Evolutionary conservation across 2,888 invertebrate genomes (phyloP), one percentile per base, ranked within the genome.

Genomic region (Myathropa florea): DNA sequence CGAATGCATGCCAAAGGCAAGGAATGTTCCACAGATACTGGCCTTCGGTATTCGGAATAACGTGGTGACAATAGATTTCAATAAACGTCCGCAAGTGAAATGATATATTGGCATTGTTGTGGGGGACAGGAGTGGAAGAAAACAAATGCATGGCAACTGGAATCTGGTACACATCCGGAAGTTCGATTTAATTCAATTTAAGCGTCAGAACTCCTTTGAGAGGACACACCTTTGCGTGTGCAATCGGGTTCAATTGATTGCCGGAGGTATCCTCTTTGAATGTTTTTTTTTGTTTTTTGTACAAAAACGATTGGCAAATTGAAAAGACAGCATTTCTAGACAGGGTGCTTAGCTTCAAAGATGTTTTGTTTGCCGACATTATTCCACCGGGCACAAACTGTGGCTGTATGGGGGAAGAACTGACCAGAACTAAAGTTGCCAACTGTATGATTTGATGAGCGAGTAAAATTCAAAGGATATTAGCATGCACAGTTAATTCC

Each of bases 1-100:
- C 68, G 67, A 83, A 46, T 79, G 83, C 80, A 83, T 61, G 68
- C 61, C 60, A 53, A 30, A 63, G 30, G 57, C 46, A 12, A 83
- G 75, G 80, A 83, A 83, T 83, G 65, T 65, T 59, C 70, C 68
- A 71, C 80, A 80, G 70, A 75, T 53, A 83, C 63, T 65, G 46
- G 68, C 21, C 24, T 64, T 61, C 65, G 46, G 28, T 64, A 73
- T 80, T 75, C 68, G 80, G 64, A 75, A 80, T 70, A 46, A 68
- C 57, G 60, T 70, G 75, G 70, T 70, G 80, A 75, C 83, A 83
- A 83, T 83, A 70, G 83, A 75, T 83, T 83, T 83, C 83, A 83
- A 83, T 83, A 83, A 75, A 83, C 70, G 83, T 80, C 80, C 83
- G 61, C 67, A 78, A 72, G 39, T 72, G 72, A 68, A 83, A 78